phyloP scores from a whole-genome alignment of 2,113 vertebrate genomes.

The Stegostoma tigrinum region DNA sequence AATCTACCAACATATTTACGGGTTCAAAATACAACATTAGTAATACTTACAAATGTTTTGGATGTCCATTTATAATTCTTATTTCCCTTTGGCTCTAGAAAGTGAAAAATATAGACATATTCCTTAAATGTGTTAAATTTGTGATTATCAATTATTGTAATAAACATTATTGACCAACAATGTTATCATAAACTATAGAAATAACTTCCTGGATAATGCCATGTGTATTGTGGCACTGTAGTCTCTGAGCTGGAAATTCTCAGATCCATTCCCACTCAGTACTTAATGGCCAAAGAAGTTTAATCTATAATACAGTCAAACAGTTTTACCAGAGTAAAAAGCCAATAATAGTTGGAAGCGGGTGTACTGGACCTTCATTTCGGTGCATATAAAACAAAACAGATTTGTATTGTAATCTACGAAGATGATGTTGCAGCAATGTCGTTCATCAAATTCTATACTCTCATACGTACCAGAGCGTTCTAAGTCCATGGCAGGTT shows the following conservation, averaged over 20 bases:
- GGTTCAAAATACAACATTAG: background rate
- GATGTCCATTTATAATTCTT: background rate
- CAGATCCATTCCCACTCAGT: too few species aligned
- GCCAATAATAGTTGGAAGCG: too few species aligned
- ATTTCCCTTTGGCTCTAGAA: background rate
- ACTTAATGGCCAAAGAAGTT: too few species aligned
- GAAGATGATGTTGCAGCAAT: background rate
- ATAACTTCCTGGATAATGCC: background rate
- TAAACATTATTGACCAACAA: background rate
- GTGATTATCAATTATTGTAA: background rate
- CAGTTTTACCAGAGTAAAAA: too few species aligned
- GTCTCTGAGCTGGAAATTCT: too few species aligned
- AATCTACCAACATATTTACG: background rate
- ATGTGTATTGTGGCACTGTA: background rate
- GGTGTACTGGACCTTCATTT: too few species aligned
- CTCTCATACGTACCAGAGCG: background rate
- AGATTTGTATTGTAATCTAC: too few species aligned
- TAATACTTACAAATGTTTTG: constrained; percentile 25
- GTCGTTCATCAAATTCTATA: too few species aligned
- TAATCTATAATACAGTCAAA: too few species aligned
- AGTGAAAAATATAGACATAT: background rate
- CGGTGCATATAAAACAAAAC: too few species aligned
- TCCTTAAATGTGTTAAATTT: background rate
- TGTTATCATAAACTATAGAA: background rate
- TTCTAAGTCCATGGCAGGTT: background rate